Evolutionary conservation across 2,113 vertebrate genomes (phyloP).

Genomic region (Pomatorhinus ruficollis): DNA sequence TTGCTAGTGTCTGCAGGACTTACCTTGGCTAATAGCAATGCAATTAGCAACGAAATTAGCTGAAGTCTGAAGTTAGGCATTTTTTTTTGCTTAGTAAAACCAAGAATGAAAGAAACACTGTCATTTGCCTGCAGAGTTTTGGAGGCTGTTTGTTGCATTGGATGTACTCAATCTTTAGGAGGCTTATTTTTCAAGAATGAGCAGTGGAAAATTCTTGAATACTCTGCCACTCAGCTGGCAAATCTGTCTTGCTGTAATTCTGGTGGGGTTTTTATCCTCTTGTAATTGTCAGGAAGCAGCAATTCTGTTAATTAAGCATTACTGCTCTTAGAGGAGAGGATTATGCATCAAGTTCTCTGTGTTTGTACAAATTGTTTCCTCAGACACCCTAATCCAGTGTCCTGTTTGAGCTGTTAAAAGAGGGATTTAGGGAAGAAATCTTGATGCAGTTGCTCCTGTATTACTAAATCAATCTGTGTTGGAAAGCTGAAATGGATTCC

Average conservation of each 20-base stretch:
- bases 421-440: background rate
- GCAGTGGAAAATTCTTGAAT: constrained; percentile 38
- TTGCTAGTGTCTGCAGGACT: background rate
- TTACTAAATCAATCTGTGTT: background rate
- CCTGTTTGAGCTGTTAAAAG: background rate
- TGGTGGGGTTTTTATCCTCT: constrained; percentile 3
- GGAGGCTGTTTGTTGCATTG: background rate
- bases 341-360: background rate
- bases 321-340: constrained; percentile 5
- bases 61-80: background rate
- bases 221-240: background rate
- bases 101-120: background rate
- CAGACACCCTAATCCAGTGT: background rate
- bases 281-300: constrained; percentile 42
- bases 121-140: background rate
- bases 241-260: constrained; percentile 17
- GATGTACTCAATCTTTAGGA: background rate
- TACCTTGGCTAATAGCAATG: background rate
- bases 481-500: background rate
- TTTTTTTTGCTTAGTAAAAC: background rate
- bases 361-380: constrained; percentile 13
- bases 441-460: background rate
- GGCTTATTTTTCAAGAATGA: background rate
- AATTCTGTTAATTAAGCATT: constrained; percentile 54
- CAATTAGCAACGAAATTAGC: background rate